phyloP scores from a whole-genome alignment of 2,797 vertebrate genomes.

The Eremophila alpestris region DNA sequence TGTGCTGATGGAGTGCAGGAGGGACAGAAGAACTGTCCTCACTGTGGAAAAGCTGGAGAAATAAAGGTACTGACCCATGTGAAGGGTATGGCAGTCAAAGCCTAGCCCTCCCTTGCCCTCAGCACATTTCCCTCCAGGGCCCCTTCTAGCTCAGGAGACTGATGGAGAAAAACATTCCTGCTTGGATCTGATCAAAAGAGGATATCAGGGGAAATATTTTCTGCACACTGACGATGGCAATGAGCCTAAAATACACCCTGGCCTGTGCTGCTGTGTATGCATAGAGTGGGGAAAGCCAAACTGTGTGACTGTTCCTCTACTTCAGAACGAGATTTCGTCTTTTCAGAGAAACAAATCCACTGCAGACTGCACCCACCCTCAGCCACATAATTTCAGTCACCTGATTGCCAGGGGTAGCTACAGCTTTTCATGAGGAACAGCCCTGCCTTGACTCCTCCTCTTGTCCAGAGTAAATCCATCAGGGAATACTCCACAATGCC shows the following conservation, averaged over 20 bases:
- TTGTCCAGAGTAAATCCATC: background rate
- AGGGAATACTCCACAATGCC: background rate
- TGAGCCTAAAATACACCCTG: background rate
- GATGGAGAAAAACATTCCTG: background rate
- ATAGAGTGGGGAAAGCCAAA: background rate
- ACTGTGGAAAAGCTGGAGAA: background rate
- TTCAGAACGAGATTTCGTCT: background rate
- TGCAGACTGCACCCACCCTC: background rate
- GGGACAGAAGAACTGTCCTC: background rate
- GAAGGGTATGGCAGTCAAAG: background rate
- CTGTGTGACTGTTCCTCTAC: background rate
- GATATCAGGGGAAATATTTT: background rate
- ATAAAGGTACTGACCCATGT: background rate
- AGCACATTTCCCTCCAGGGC: background rate
- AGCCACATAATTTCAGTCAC: background rate
- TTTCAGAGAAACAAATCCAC: background rate
- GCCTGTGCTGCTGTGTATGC: background rate
- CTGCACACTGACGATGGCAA: background rate
- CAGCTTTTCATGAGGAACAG: background rate
- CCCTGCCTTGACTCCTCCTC: background rate
- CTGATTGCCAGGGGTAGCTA: background rate
- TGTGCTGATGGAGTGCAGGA: background rate
- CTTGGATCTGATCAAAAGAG: background rate
- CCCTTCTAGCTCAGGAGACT: background rate
- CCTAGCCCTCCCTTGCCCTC: background rate